Evolutionary conservation across 1,140 invertebrate species (phyloP).

Genomic region (Trichonephila clavata): DNA sequence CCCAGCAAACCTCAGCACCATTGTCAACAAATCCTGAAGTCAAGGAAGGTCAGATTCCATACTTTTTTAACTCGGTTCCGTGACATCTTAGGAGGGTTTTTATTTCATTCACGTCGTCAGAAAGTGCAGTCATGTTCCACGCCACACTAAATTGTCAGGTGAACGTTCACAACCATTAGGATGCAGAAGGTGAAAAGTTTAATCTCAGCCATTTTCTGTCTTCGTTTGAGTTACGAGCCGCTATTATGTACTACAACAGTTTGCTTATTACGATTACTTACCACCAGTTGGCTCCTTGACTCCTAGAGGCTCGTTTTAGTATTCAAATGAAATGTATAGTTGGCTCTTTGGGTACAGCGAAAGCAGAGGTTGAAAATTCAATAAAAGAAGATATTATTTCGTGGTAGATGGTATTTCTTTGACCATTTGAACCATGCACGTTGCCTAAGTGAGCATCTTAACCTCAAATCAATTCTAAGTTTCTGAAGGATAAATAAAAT

Average conservation of each 20-base stretch:
- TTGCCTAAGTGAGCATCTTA: background rate
- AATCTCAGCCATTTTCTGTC: constrained; percentile 33
- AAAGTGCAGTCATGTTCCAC: background rate
- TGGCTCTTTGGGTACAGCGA: background rate
- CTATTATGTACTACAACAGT: constrained; percentile 17
- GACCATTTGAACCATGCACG: background rate
- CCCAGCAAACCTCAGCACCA: constrained; percentile 59
- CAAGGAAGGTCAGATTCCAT: constrained; percentile 63
- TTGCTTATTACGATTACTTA: constrained; percentile 14
- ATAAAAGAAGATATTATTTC: background rate
- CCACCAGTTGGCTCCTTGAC: background rate
- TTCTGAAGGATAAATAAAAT: background rate
- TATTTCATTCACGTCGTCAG: constrained; percentile 67
- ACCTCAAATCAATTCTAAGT: background rate
- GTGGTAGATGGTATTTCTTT: background rate
- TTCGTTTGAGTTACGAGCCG: background rate
- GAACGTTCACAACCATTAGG: constrained; percentile 63
- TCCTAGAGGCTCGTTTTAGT: background rate
- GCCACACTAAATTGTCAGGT: constrained; percentile 53
- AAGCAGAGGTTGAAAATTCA: background rate
- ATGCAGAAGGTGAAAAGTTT: constrained; percentile 72
- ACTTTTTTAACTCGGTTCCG: constrained; percentile 65
- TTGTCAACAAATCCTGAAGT: constrained; percentile 65
- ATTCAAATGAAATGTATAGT: background rate
- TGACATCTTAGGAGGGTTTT: constrained; percentile 59